These are phyloP conservation scores for Amphimallon solstitiale DNA, from an alignment of 2,888 invertebrate species.

Conservation along the genomic window DNA sequence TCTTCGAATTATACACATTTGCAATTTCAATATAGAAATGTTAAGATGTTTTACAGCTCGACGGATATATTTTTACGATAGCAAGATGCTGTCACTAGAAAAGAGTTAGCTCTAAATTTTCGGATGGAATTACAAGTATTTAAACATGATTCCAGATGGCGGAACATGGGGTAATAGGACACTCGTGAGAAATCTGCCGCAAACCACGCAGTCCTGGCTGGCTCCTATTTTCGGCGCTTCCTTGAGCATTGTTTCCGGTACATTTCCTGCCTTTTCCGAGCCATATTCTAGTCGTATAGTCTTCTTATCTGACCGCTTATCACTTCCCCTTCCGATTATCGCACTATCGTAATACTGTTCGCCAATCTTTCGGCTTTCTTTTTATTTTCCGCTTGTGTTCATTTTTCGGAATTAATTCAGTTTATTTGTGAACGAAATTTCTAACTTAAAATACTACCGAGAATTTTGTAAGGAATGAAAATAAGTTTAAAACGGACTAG, in stretches of 20 bases:
- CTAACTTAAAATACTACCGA: not conserved
- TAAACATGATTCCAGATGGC: constrained; percentile 45
- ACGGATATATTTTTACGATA: constrained; percentile 2
- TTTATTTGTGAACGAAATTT: not conserved
- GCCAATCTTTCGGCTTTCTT: constrained; percentile 29
- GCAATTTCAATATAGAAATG: too few relatives aligned
- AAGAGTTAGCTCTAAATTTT: constrained; percentile 35
- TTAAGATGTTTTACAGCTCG: too few relatives aligned
- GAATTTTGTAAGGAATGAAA: too few relatives aligned
- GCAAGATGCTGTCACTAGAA: constrained; percentile 3
- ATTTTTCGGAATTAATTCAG: constrained; percentile 15
- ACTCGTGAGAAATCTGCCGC: constrained; percentile 43
- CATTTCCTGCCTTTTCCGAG: constrained; percentile 62
- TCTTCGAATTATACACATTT: too few relatives aligned
- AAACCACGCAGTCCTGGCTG: constrained; percentile 30
- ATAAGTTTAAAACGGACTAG: too few relatives aligned
- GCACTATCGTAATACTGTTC: constrained; percentile 52
- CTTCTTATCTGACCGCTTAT: constrained; percentile 59
- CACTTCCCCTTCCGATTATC: constrained; percentile 60
- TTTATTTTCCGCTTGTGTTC: constrained; percentile 15
- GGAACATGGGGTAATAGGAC: constrained; percentile 42
- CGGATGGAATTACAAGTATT: constrained; percentile 43
- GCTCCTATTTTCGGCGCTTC: constrained; percentile 56
- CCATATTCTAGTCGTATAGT: constrained; percentile 59
- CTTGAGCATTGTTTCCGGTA: constrained; percentile 62